A percentile compares a stretch with the other conserved stretches of the same genome.
Evolutionary conservation across 2,797 vertebrate genomes (phyloP).

Genomic region (Numenius phaeopus): DNA sequence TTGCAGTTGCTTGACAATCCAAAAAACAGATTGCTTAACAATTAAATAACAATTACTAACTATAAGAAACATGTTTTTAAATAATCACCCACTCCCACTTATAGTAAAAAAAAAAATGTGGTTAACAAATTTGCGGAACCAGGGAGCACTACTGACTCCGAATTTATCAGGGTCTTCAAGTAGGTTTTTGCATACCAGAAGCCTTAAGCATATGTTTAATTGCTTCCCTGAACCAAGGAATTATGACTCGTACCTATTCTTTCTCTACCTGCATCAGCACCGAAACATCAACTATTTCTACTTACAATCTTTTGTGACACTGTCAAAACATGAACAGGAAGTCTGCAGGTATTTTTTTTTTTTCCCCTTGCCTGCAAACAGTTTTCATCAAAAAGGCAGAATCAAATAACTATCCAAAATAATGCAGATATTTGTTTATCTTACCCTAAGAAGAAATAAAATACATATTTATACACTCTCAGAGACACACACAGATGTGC

Average conservation of each 20-base stretch:
- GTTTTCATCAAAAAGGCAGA: background rate
- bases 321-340: background rate
- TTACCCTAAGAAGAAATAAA: slow-evolving; percentile 34
- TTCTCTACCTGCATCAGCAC: background rate
- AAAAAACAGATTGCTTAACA: background rate
- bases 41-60: background rate
- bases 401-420: slow-evolving; percentile 32
- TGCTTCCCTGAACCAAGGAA: background rate
- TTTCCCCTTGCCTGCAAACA: background rate
- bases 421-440: slow-evolving; percentile 37
- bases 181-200: background rate
- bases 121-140: background rate
- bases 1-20: background rate
- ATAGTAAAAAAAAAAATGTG: background rate
- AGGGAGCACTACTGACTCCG: background rate
- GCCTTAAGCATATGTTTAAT: background rate
- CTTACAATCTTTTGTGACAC: background rate
- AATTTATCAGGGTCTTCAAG: background rate
- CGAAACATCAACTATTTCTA: background rate
- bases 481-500: background rate
- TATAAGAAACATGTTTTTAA: background rate
- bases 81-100: background rate
- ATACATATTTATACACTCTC: background rate
- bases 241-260: background rate
- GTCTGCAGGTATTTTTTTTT: background rate